Evolutionary conservation across 2,113 vertebrate genomes (phyloP), one percentile per base, ranked within the genome.

Genomic region (Cyrtonyx montezumae): DNA sequence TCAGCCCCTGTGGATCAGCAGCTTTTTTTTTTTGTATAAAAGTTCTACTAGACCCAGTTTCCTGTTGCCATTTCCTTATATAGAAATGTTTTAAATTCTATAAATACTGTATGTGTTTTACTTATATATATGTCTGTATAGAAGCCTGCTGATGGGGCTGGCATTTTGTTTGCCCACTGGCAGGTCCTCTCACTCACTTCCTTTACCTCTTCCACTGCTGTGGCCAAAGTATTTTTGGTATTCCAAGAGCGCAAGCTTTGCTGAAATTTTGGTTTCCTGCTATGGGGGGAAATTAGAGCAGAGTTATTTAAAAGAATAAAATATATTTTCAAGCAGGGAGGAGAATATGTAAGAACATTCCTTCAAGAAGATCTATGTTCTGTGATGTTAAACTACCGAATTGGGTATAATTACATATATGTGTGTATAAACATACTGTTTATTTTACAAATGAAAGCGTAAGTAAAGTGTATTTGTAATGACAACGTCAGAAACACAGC

Each of bases 201-300:
- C 93, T 90, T 94, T 37, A 93, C 88, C 76, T 65, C 92, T 96
- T 93, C 87, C 43, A 89, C 90, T 95, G 56, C 56, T 88, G 82
- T 92, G 91, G 71, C 55, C 40, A 70, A 90, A 93, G 94, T 88
- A 74, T 92, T 91, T 96, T 75, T 90, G 93, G 93, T 94, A 96
- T 93, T 88, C 70, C 53, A 93, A 88, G 77, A 75, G 71, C 8
- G 3, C 56, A 81, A 95, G 73, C 66, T 94, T 93, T 95, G 77
- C 90, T 96, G 89, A 95, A 92, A 95, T 75, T 66, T 79, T 91
- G 63, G 77, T 69, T 93, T 95, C 94, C 74, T 94, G 90, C 74
- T 93, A 87, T 66, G 53, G 53, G 76, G 45, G 45, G 48, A 90
- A 93, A 90, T 73, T 75, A 75, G 69, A 91, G 68, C 51, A 79